Conservation (phyloP, 1,140 invertebrate species). For the Ceratina calcarata region DNA sequence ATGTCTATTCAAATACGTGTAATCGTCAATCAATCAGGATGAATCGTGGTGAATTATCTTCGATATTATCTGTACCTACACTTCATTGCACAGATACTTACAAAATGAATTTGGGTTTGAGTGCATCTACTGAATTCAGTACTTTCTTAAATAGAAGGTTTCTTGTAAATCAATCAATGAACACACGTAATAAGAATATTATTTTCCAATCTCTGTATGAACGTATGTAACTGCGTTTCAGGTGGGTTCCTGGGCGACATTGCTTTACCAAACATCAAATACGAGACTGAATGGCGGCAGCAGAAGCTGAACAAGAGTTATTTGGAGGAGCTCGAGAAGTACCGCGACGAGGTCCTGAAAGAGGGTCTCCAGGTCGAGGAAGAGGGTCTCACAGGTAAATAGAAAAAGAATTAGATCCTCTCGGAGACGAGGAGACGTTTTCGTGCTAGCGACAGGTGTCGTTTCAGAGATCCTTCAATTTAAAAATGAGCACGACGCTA, state of each 20-base stretch:
- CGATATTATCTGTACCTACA: too few species aligned
- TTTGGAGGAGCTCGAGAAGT: slow-evolving; percentile 87
- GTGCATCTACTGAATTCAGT: too few species aligned
- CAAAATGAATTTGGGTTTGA: too few species aligned
- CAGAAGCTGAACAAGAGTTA: slow-evolving; percentile 84
- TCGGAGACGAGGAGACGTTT: background rate
- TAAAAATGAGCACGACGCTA: slow-evolving; percentile 64
- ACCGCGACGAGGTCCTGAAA: slow-evolving; percentile 88
- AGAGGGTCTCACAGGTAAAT: slow-evolving; percentile 86
- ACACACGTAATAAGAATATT: background rate
- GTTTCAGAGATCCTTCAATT: slow-evolving; percentile 74
- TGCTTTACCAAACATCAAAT: slow-evolving; percentile 85
- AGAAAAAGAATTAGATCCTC: background rate
- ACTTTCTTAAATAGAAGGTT: too few species aligned
- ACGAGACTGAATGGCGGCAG: slow-evolving; percentile 80
- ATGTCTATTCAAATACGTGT: too few species aligned
- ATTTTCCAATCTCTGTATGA: background rate
- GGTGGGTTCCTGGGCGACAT: slow-evolving; percentile 91
- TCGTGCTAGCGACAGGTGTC: slow-evolving; percentile 9
- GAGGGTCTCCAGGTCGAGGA: slow-evolving; percentile 91
- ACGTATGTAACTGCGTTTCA: slow-evolving; percentile 74
- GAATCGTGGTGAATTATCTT: too few species aligned
- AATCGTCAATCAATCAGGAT: too few species aligned
- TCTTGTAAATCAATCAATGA: too few species aligned
- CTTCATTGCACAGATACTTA: too few species aligned